Conservation (phyloP, 2,888 invertebrate genomes). For the Megastigmus dorsalis region DNA sequence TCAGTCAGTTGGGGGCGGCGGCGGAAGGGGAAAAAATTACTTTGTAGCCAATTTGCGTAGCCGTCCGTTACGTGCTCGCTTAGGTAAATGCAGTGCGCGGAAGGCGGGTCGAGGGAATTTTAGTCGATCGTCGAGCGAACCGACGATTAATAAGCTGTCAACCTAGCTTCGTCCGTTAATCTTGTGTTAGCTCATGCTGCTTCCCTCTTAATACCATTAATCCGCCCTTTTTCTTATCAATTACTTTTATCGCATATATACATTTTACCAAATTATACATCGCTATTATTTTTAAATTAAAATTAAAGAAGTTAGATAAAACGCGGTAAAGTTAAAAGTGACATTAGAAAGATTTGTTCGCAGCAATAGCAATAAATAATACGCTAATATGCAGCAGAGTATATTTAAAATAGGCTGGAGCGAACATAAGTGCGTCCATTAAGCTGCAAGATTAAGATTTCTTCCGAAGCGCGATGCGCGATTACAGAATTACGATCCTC, state of each 20-base stretch:
- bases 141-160: constrained; percentile 64
- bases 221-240: constrained; percentile 23
- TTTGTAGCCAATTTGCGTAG: constrained; percentile 48
- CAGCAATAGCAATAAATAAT: too few species aligned
- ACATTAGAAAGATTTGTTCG: too few species aligned
- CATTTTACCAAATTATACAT: too few species aligned
- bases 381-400: too few species aligned
- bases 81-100: background rate
- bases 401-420: too few species aligned
- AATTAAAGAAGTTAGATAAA: too few species aligned
- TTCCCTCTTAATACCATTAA: constrained; percentile 33
- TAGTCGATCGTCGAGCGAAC: constrained; percentile 57
- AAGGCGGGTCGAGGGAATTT: constrained; percentile 37
- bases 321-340: too few species aligned
- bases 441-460: too few species aligned
- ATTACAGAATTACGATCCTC: too few species aligned
- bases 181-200: constrained; percentile 10
- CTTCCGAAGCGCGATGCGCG: too few species aligned
- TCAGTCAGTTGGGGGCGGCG: background rate
- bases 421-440: too few species aligned
- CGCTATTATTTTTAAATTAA: too few species aligned
- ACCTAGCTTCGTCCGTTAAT: constrained; percentile 56
- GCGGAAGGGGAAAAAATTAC: constrained; percentile 30
- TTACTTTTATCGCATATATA: constrained; percentile 19
- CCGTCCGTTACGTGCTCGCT: constrained; percentile 40